phyloP scores from a whole-genome alignment of 2,888 invertebrate species.

The Mycogona germanica region DNA sequence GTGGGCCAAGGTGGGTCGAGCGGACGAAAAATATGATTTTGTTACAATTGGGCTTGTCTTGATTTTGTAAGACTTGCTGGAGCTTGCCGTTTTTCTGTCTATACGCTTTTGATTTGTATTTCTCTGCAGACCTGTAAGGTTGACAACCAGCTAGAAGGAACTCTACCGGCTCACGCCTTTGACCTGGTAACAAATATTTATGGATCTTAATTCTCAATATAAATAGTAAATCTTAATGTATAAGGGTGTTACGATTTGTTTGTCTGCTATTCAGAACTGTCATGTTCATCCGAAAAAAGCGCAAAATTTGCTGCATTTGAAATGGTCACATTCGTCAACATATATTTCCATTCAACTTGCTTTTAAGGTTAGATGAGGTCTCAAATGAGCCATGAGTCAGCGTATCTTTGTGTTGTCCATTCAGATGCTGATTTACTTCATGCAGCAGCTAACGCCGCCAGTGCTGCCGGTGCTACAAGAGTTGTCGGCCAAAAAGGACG shows the following conservation, averaged over 20 bases:
- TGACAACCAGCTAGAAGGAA: constrained; percentile 38
- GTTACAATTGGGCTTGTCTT: background rate
- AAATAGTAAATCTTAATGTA: too few species aligned
- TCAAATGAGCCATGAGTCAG: too few species aligned
- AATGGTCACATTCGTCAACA: too few species aligned
- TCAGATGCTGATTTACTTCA: constrained; percentile 40
- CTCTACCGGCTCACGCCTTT: constrained; percentile 39
- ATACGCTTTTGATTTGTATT: constrained; percentile 14
- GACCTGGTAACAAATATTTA: too few species aligned
- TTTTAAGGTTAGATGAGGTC: too few species aligned
- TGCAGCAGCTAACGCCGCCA: constrained; percentile 35
- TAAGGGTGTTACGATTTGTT: too few species aligned
- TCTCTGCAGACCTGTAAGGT: constrained; percentile 34
- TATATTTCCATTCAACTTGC: too few species aligned
- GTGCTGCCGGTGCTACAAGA: constrained; percentile 39
- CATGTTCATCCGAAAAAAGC: too few species aligned
- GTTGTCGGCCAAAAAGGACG: constrained; percentile 23
- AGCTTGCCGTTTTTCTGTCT: constrained; percentile 2
- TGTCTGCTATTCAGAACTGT: too few species aligned
- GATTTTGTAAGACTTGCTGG: background rate
- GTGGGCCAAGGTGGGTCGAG: constrained; percentile 36
- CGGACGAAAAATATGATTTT: background rate
- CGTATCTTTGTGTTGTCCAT: too few species aligned
- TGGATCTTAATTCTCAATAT: too few species aligned
- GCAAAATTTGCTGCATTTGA: too few species aligned